Conservation (phyloP, 2,113 vertebrate species). For the Columbina picui region DNA sequence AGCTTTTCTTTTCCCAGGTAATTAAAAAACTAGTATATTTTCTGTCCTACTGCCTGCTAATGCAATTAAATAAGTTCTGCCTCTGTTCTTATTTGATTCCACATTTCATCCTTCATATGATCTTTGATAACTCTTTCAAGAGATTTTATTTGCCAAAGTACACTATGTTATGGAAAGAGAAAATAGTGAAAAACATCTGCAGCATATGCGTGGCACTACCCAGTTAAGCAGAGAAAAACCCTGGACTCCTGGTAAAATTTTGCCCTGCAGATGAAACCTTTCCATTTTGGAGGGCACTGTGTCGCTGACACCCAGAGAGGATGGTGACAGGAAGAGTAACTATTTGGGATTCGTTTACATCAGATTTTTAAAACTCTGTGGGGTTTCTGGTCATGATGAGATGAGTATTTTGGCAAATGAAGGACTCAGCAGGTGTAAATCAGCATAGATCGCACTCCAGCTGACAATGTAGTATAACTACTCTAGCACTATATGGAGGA, state of each 20-base stretch:
- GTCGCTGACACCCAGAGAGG: neutral
- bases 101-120: neutral
- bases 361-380: neutral
- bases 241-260: neutral
- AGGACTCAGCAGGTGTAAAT: neutral
- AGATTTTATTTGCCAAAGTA: constrained; percentile 5
- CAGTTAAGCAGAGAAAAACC: neutral
- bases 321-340: neutral
- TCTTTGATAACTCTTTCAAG: neutral
- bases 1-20: neutral
- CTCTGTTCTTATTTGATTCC: constrained; percentile 1
- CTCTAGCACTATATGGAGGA: neutral
- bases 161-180: neutral
- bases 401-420: neutral
- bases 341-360: neutral
- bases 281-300: neutral
- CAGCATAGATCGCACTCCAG: neutral
- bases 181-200: neutral
- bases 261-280: neutral
- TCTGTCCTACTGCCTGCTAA: neutral
- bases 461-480: neutral
- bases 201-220: neutral
- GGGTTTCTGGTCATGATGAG: neutral
- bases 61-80: neutral
- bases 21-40: neutral